phyloP scores from a whole-genome alignment of 2,888 invertebrate genomes.

The Glyphotaelius pellucidus region DNA sequence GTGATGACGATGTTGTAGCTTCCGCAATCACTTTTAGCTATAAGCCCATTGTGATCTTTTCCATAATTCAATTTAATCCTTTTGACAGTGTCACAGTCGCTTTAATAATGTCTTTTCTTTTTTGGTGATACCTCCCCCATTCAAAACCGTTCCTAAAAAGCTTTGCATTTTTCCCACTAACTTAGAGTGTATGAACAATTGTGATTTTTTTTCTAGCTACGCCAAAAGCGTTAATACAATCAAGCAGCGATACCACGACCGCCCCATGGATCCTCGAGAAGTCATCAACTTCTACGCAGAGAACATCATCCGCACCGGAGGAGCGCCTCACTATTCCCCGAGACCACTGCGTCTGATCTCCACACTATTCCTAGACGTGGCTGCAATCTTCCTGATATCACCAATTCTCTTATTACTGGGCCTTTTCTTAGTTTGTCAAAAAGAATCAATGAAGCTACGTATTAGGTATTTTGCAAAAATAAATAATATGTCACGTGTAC shows the following conservation, averaged over 20 bases:
- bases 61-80: too few species aligned
- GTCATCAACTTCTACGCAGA: slow-evolving; percentile 54
- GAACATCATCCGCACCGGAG: slow-evolving; percentile 59
- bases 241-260: slow-evolving; percentile 51
- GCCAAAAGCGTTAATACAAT: slow-evolving; percentile 48
- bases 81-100: too few species aligned
- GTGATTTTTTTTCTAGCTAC: slow-evolving; percentile 45
- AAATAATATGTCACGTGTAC: too few species aligned
- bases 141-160: too few species aligned
- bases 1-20: too few species aligned
- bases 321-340: slow-evolving; percentile 58
- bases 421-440: background rate
- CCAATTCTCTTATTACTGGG: background rate
- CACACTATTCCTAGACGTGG: slow-evolving; percentile 53
- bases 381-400: background rate
- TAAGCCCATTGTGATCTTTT: too few species aligned
- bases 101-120: background rate
- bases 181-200: background rate
- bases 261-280: slow-evolving; percentile 59
- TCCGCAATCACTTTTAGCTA: too few species aligned
- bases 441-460: background rate
- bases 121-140: too few species aligned
- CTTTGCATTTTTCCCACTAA: too few species aligned
- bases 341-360: slow-evolving; percentile 39
- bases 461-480: too few species aligned